These are phyloP conservation scores for Sarotherodon lohbergeri DNA, from an alignment of 2,113 vertebrate species.

Conservation along the genomic window DNA sequence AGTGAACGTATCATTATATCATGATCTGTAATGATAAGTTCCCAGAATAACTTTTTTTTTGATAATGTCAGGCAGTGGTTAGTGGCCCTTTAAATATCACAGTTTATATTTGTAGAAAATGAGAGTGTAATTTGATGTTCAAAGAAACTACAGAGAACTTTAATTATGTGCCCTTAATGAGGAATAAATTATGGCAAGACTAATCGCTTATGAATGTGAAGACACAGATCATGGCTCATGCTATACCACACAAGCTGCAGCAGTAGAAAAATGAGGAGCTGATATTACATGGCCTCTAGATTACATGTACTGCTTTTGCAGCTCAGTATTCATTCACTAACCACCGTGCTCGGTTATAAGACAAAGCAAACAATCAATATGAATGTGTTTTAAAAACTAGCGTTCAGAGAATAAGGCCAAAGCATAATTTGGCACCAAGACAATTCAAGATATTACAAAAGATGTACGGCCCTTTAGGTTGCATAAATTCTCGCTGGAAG, in stretches of 20 bases:
- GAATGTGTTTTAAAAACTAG: conserved; percentile 25
- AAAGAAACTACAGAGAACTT: conserved; percentile 74
- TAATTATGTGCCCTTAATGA: conserved; percentile 74
- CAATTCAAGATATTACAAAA: background rate
- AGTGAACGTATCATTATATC: conserved; percentile 66
- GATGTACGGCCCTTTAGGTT: background rate
- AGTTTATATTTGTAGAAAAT: conserved; percentile 70
- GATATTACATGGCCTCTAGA: background rate
- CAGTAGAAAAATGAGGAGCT: conserved; percentile 6
- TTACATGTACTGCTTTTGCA: background rate
- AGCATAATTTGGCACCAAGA: conserved; percentile 8
- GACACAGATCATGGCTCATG: conserved; percentile 69
- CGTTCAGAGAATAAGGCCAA: conserved; percentile 18
- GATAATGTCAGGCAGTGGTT: conserved; percentile 66
- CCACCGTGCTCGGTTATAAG: background rate
- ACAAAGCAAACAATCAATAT: background rate
- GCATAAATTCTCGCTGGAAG: background rate
- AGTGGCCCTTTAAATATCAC: conserved; percentile 72
- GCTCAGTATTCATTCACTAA: background rate
- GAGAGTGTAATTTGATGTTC: conserved; percentile 73
- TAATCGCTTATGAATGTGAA: conserved; percentile 76
- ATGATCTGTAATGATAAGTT: conserved; percentile 72
- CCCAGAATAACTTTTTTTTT: conserved; percentile 62
- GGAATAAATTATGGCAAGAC: conserved; percentile 71
- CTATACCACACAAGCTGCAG: conserved; percentile 43